Conservation (phyloP, 2,797 vertebrate genomes). For the Aplochiton taeniatus region DNA sequence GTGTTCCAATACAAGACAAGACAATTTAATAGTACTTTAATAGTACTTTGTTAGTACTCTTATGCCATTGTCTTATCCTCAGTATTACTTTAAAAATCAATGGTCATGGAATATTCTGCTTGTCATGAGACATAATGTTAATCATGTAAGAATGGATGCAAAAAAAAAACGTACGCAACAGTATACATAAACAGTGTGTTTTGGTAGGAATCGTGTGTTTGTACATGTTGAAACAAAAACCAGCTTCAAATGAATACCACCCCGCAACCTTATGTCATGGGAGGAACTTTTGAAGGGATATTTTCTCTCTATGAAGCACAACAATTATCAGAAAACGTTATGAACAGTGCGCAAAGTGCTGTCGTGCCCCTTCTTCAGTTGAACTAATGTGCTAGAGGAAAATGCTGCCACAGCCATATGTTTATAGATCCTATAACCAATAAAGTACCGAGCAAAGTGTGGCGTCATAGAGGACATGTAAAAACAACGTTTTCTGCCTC, state of each 20-base stretch:
- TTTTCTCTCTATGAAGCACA: conserved; percentile 78
- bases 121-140: background rate
- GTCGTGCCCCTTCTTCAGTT: conserved; percentile 39
- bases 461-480: background rate
- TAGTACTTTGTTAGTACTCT: no score
- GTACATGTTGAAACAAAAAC: conserved; percentile 64
- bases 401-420: background rate
- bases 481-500: conserved; percentile 2
- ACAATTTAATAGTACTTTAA: no score
- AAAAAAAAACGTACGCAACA: background rate
- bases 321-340: conserved; percentile 68
- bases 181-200: background rate
- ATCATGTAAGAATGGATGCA: background rate
- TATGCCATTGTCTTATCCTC: background rate
- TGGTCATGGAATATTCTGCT: background rate
- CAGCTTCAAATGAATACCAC: conserved; percentile 70
- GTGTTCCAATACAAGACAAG: no score
- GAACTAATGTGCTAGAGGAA: background rate
- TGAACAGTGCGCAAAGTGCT: conserved; percentile 55
- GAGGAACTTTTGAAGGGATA: conserved; percentile 64
- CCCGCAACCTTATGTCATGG: conserved; percentile 36
- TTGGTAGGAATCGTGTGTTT: conserved; percentile 38
- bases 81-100: background rate
- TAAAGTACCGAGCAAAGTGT: conserved; percentile 10
- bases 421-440: conserved; percentile 3